Percentiles rank a stretch among this genome's conserved stretches.
Conservation (phyloP, 2,888 invertebrate genomes). For the Hypomecis atomaria region DNA sequence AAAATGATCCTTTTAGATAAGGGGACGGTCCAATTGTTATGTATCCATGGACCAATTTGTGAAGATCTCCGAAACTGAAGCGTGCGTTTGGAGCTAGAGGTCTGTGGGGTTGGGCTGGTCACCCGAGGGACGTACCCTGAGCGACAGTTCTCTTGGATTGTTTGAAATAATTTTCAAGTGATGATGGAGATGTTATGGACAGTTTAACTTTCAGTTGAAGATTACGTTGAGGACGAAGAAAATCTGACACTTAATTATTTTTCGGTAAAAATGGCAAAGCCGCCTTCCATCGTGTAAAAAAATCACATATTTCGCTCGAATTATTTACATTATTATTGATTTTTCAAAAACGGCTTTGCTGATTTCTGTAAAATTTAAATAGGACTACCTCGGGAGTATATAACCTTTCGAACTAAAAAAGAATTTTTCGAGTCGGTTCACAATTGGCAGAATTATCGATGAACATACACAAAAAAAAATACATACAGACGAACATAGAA, state of each 20-base stretch:
- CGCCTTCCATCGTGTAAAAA: too few species aligned
- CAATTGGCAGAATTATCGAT: too few species aligned
- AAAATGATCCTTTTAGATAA: conserved; percentile 80
- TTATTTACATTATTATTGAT: too few species aligned
- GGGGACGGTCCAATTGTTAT: conserved; percentile 74
- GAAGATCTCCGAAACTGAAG: conserved; percentile 44
- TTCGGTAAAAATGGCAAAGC: too few species aligned
- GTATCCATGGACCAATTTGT: conserved; percentile 57
- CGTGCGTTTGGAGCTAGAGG: conserved; percentile 24
- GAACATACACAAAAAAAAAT: too few species aligned
- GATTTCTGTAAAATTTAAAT: too few species aligned
- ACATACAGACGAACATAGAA: too few species aligned
- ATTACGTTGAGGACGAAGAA: not conserved
- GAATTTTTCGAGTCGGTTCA: too few species aligned
- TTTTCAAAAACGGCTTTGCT: too few species aligned
- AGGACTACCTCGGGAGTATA: too few species aligned
- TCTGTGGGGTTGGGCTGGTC: conserved; percentile 45
- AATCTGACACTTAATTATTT: not conserved
- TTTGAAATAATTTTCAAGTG: conserved; percentile 61
- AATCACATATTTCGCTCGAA: too few species aligned
- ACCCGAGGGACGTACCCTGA: conserved; percentile 56
- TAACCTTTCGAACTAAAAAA: too few species aligned
- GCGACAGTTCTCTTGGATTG: conserved; percentile 54
- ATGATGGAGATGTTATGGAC: conserved; percentile 44
- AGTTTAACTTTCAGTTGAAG: conserved; percentile 1